Evolutionary conservation across 2,797 vertebrate species (phyloP).

Genomic region (Argentina silus): DNA sequence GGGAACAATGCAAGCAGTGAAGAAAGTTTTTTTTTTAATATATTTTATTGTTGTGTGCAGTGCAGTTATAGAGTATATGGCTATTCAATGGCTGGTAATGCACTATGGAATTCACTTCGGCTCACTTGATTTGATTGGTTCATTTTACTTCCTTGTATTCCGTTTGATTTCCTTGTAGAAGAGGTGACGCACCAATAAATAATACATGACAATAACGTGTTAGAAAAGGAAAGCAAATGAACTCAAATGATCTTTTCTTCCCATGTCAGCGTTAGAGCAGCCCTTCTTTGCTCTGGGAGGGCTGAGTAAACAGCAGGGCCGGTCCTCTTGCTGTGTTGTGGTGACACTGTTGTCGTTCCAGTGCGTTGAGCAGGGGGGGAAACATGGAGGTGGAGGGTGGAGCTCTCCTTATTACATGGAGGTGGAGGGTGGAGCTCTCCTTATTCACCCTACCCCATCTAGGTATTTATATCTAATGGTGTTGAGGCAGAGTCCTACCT

Average conservation of each 20-base stretch:
- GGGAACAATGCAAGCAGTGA: conserved; percentile 51
- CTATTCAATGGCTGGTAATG: not conserved
- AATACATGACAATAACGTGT: conserved; percentile 29
- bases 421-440: not conserved
- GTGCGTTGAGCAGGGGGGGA: conserved; percentile 36
- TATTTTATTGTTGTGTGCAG: conserved; percentile 20
- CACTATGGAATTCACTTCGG: not conserved
- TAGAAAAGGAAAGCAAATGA: not conserved
- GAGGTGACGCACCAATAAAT: not conserved
- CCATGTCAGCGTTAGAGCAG: conserved; percentile 33
- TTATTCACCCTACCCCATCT: not conserved
- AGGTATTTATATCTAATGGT: not conserved
- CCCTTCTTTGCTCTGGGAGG: conserved; percentile 38
- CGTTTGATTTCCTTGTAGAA: not conserved
- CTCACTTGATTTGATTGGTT: not conserved
- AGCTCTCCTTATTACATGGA: not conserved
- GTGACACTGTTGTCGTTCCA: conserved; percentile 30
- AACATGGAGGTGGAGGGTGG: conserved; percentile 10
- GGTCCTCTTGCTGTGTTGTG: conserved; percentile 27
- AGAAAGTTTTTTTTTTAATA: conserved; percentile 15
- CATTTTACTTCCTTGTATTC: not conserved
- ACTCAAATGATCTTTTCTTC: not conserved
- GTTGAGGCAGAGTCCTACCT: not conserved
- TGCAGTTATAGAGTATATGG: not conserved
- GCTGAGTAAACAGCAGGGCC: conserved; percentile 37